Evolutionary conservation across 2,797 vertebrate species (phyloP), one percentile per base, ranked within the genome.

Genomic region (Sebastes iracundus): DNA sequence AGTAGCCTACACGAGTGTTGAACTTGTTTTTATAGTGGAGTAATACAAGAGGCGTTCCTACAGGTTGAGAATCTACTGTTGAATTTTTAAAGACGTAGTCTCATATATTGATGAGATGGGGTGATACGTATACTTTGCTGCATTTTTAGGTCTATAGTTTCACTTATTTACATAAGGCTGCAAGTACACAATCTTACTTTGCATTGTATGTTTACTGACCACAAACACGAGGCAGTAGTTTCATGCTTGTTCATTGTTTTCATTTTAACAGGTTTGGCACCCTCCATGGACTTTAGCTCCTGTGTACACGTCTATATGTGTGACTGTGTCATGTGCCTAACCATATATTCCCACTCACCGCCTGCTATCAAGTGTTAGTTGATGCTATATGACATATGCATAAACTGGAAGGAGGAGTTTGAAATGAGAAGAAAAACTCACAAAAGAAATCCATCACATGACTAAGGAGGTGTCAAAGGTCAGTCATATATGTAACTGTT

Each of bases 321-420:
- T 63, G 33, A 32, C 20, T 59, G 42, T 75, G 67, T 78, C 82
- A 82, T 81, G 72, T 87, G 87, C 38, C 22, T 80, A 10, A 12
- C 23, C 42, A 46, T 46, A 46, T 46, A 46, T 46, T 18, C 16
- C 42, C 42, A 11, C 13, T 66, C 4, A 30, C 22, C 2, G 6
- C 11, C 58, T 53, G 38, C 18, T 13, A 5, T 72, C 38, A 74
- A 5, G 28, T 53, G 7, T 8, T 30, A 1, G 23, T 20, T 70
- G 2, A 53, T 64, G 49, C 38, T 49, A 4, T 42, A n/a, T 52
- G 49, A 52, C 49, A n/a, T n/a, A 52, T 5, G 67, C 22, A 46
- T 58, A 8, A 82, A 10, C n/a, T 49, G 56, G 35, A 65, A 89
- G 85, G 83, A 72, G 79, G 82, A 79, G 73, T 81, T 78, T 86